Conservation (phyloP, 1,140 invertebrate genomes). For the Drosophila miranda region DNA sequence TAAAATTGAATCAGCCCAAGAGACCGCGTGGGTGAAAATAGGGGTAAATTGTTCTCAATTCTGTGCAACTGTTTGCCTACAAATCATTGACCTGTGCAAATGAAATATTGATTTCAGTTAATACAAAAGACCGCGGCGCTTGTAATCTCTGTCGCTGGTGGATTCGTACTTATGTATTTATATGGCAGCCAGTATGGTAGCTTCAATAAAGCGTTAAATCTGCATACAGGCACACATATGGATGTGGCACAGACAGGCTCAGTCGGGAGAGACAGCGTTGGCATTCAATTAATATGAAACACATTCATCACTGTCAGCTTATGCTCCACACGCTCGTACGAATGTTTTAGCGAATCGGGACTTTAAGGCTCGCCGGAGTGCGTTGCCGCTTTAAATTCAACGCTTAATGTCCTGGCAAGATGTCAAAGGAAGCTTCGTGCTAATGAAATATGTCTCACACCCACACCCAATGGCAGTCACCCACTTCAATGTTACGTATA, state of each 20-base stretch:
- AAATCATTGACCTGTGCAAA: constrained; percentile 14
- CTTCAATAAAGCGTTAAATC: too few relatives aligned
- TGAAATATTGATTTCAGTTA: too few relatives aligned
- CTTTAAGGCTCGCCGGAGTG: constrained; percentile 37
- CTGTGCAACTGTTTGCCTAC: neutral
- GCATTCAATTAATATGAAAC: constrained; percentile 69
- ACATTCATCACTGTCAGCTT: constrained; percentile 75
- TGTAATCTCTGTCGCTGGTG: too few relatives aligned
- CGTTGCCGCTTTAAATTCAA: constrained; percentile 29
- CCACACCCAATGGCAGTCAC: neutral
- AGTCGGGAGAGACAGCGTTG: constrained; percentile 19
- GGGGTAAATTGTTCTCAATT: constrained; percentile 62
- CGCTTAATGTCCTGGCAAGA: constrained; percentile 33
- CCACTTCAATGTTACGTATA: constrained; percentile 40
- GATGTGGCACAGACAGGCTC: neutral
- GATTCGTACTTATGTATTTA: neutral
- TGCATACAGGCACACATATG: neutral
- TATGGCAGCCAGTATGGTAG: neutral
- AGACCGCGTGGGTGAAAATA: constrained; percentile 40
- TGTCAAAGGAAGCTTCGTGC: constrained; percentile 23
- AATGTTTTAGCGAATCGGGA: neutral
- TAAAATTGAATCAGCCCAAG: constrained; percentile 71
- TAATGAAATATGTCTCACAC: constrained; percentile 42
- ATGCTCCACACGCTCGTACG: constrained; percentile 12
- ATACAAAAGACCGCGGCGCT: too few relatives aligned